Percentiles rank a stretch among this genome's conserved stretches.
phyloP scores from a whole-genome alignment of 1,140 invertebrate genomes.

The Leucophenga varia region DNA sequence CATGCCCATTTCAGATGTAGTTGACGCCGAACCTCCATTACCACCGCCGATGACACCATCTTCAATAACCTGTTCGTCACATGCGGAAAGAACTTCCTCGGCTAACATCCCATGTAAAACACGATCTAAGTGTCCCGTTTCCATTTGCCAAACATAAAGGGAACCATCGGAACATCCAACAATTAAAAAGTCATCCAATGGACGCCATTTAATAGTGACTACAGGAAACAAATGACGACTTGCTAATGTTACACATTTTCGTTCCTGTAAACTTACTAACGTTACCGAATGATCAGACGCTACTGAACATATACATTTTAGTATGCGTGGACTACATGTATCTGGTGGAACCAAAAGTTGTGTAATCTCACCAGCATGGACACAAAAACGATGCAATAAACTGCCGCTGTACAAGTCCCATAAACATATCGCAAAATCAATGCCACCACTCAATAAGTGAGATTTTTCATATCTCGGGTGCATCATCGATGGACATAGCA shows the following conservation, averaged over 20 bases:
- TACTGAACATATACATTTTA: slow-evolving; percentile 95
- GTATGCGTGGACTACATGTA: slow-evolving; percentile 86
- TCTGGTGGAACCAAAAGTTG: slow-evolving; percentile 90
- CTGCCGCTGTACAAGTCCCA: slow-evolving; percentile 95
- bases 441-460: slow-evolving; percentile 91
- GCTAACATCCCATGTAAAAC: slow-evolving; percentile 92
- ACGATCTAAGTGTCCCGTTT: slow-evolving; percentile 95
- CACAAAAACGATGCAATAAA: slow-evolving; percentile 91
- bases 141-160: slow-evolving; percentile 99
- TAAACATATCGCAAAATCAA: slow-evolving; percentile 96
- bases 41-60: slow-evolving; percentile 25
- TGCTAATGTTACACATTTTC: slow-evolving; percentile 92
- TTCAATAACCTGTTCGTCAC: slow-evolving; percentile 82
- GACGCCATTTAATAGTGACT: slow-evolving; percentile 94
- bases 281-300: slow-evolving; percentile 97
- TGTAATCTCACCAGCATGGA: slow-evolving; percentile 91
- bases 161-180: slow-evolving; percentile 97
- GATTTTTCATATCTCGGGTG: slow-evolving; percentile 90
- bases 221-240: slow-evolving; percentile 96
- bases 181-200: slow-evolving; percentile 97
- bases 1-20: slow-evolving; percentile 71
- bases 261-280: slow-evolving; percentile 87
- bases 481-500: slow-evolving; percentile 92
- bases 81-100: slow-evolving; percentile 94
- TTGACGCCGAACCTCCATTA: slow-evolving; percentile 39